Evolutionary conservation across 2,113 vertebrate species (phyloP), one percentile per base, ranked within the genome.

Genomic region (Sphaerodactylus townsendi): DNA sequence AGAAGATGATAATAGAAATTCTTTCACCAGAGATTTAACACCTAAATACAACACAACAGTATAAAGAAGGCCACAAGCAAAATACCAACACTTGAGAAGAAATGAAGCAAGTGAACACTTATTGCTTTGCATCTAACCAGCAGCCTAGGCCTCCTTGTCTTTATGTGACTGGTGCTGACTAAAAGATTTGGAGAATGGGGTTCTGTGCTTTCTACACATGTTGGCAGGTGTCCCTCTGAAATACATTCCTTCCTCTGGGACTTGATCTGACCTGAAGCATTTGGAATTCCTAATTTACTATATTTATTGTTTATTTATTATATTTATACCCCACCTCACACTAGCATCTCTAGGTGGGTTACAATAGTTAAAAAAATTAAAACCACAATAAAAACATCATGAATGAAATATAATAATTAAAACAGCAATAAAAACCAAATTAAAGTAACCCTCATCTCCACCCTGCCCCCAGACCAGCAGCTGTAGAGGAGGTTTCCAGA

Each of bases 201-300:
- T 7, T 59, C 21, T 62, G 33, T 83, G 72, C 64, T 46, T 77
- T 50, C 41, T 73, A 33, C 10, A 73, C 19, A 37, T 70, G 69
- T 84, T 84, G 74, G 37, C 74, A 84, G 37, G 77, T 48, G 59
- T 70, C 21, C 39, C 74, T 64, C 53, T 64, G 83, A 85, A 85
- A 85, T 85, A 85, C 71, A 72, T 79, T 85, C 76, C 66, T 72
- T 78, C 41, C 46, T 79, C 19, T 85, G n/a, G 64, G 76, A 79
- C n/a, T 79, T 64, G 8, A 39, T 79, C 39, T 79, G n/a, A 53
- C 48, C 62, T 78, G 37, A 14, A 64, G 56, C 68, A n/a, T 64
- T 84, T 85, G 39, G 68, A 85, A 79, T 79, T 50, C 21, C 69
- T 79, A 46, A 72, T 85, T 59, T 78, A 72, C 15, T 71, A 19